Evolutionary conservation across 2,888 invertebrate genomes (phyloP).

Genomic region (Blastobasis adustella): DNA sequence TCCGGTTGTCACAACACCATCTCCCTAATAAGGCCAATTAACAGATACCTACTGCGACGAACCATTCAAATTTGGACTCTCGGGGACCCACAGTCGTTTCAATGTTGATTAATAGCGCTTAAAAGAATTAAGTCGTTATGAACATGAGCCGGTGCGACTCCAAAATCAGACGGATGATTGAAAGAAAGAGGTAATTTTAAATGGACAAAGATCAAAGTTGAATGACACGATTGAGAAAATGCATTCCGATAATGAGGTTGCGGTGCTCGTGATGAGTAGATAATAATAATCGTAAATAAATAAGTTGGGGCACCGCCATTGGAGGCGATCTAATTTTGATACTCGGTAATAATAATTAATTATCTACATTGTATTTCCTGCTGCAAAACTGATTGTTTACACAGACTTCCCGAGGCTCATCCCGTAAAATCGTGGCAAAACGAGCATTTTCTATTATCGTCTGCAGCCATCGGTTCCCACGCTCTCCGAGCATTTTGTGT

Average conservation of each 20-base stretch:
- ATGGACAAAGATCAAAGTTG: conserved; percentile 68
- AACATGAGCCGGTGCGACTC: conserved; percentile 37
- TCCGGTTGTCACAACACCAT: conserved; percentile 73
- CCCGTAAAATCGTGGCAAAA: conserved; percentile 37
- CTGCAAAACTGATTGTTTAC: conserved; percentile 33
- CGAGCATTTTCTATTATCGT: conserved; percentile 53
- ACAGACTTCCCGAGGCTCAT: conserved; percentile 41
- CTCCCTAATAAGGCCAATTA: conserved; percentile 74
- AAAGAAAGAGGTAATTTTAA: conserved; percentile 57
- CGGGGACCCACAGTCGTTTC: no score
- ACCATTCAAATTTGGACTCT: conserved; percentile 5
- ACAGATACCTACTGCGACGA: conserved; percentile 45
- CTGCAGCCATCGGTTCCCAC: conserved; percentile 58
- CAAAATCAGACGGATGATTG: conserved; percentile 49
- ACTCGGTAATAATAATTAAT: no score
- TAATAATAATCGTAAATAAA: conserved; percentile 29
- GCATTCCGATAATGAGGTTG: conserved; percentile 42
- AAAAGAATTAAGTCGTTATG: conserved; percentile 28
- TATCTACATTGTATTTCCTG: no score
- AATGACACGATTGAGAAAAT: conserved; percentile 54
- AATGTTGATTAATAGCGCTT: no score
- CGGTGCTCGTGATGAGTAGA: conserved; percentile 51
- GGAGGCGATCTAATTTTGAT: no score
- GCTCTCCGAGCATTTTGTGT: conserved; percentile 58
- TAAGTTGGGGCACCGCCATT: conserved; percentile 14